Conservation (phyloP, 1,140 invertebrate species). For the Myzus persicae region DNA sequence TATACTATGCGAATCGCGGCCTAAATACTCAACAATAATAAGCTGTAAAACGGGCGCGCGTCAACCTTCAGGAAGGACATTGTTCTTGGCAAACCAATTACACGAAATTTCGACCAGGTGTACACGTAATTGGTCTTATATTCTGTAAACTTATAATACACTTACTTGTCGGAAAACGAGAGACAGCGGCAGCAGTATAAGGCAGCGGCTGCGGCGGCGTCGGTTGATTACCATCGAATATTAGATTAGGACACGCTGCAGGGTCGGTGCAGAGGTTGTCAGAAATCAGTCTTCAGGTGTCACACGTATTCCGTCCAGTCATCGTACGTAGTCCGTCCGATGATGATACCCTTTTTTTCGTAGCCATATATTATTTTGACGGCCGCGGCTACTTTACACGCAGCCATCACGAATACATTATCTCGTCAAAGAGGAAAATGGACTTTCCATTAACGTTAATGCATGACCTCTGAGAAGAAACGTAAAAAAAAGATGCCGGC, state of each 20-base stretch:
- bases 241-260: not conserved
- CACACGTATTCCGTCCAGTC: constrained; percentile 55
- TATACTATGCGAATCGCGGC: not conserved
- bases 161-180: constrained; percentile 14
- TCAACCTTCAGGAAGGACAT: not conserved
- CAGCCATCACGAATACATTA: constrained; percentile 58
- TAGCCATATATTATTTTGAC: constrained; percentile 27
- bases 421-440: constrained; percentile 55
- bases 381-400: constrained; percentile 46
- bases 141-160: constrained; percentile 1
- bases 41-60: not conserved
- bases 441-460: constrained; percentile 58
- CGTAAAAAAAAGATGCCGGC: constrained; percentile 38
- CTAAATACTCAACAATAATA: constrained; percentile 3
- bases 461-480: constrained; percentile 32
- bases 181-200: not conserved
- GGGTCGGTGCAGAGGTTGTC: constrained; percentile 40
- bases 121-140: not conserved
- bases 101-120: not conserved
- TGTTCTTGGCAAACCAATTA: constrained; percentile 33
- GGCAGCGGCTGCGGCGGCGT: not conserved
- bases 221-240: constrained; percentile 42
- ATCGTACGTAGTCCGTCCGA: not conserved
- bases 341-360: constrained; percentile 54
- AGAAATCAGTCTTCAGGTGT: constrained; percentile 51